These are phyloP conservation scores for Columba livia DNA, from an alignment of 2,113 vertebrate species.

Conservation along the genomic window DNA sequence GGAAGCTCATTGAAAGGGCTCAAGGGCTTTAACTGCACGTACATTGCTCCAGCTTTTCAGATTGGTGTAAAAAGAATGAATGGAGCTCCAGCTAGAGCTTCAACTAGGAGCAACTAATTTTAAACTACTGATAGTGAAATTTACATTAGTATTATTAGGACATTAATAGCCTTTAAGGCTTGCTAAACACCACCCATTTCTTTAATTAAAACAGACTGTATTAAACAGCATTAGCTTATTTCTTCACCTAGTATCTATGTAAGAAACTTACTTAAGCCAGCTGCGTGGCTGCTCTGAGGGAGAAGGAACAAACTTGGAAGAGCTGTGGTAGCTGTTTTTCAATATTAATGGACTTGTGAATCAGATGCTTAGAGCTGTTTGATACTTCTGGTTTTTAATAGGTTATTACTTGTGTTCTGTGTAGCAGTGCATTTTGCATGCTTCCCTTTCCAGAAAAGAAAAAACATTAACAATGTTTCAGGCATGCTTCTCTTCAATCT, in stretches of 20 bases:
- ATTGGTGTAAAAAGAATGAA: neutral
- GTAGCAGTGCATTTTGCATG: neutral
- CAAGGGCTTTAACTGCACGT: neutral
- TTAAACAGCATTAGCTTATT: neutral
- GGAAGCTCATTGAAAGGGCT: neutral
- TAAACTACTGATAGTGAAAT: no score
- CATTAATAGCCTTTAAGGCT: neutral
- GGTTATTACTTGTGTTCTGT: neutral
- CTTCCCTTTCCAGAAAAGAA: neutral
- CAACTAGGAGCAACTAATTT: neutral
- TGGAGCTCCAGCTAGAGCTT: neutral
- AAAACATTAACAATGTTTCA: neutral
- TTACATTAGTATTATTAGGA: no score
- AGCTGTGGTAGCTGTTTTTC: neutral
- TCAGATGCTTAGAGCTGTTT: neutral
- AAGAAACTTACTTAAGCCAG: neutral
- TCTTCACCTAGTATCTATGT: neutral
- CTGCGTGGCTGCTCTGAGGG: neutral
- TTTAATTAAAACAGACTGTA: neutral
- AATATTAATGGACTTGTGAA: neutral
- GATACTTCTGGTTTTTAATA: neutral
- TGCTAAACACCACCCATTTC: accelerated
- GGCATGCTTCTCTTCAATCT: neutral
- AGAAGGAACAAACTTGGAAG: neutral
- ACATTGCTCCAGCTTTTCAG: neutral